Evolutionary conservation across 2,113 vertebrate species (phyloP), one percentile per base, ranked within the genome.

Genomic region (Marmota monax): DNA sequence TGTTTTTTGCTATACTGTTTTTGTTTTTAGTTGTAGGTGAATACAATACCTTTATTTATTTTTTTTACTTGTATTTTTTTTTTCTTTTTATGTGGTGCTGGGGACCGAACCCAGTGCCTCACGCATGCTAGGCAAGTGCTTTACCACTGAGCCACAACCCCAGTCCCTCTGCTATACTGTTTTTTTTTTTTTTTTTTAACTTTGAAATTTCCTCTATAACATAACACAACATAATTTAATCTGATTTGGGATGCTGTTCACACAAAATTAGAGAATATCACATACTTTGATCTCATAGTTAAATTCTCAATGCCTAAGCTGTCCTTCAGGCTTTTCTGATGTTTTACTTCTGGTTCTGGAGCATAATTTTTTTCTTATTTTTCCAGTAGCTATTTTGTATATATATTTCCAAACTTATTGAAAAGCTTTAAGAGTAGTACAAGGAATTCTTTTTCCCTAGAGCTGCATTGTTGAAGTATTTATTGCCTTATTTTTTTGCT

Each of bases 141-240:
- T 7, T 45, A 45, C 8, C 45, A 45, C 45, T 45, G 45, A 45
- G 45, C 45, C 45, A 45, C 45, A 45, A 45, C 45, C 45, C 45
- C 8, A 45, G 7, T 45, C 45, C 45, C 45, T 45, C 7, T 85
- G 11, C 69, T 70, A 25, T 86, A 76, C 84, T 85, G 79, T 51
- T 51, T 51, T 45, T 45, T 1, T 45, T 45, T 45, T 1, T 45
- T 90, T 96, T 97, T 69, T 53, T 90, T 80, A 67, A 84, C 42
- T 87, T 89, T 48, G 94, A 12, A 89, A 39, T 92, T 72, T 87
- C 93, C 39, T 95, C 56, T 72, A 79, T 91, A 76, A 72, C 89
- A 79, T 91, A 76, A 72, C 89, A n/a, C 29, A 95, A 53, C 39
- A 88, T 9, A 96, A 69, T 45, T 89, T 96, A 84, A 92, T 93